Percentiles rank a stretch among this genome's conserved stretches.
Evolutionary conservation across 92 coral and sea anemone species (phyloP).

Genomic region (Palythoa caribaeorum): DNA sequence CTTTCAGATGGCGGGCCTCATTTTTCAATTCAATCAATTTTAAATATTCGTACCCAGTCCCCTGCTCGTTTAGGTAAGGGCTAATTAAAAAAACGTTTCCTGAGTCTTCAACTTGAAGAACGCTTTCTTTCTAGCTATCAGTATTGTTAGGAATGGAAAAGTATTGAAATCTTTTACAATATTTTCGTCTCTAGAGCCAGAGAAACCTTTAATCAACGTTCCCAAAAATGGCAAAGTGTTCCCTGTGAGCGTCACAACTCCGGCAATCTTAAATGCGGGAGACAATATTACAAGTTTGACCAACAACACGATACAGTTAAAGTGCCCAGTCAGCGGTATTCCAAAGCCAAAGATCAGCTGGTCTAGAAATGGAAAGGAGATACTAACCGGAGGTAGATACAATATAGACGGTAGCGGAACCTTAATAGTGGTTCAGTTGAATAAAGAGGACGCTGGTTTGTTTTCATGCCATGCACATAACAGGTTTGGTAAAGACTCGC

Average conservation of each 20-base stretch:
- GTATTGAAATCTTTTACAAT: not conserved
- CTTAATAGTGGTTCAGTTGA: not conserved
- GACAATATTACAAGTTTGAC: constrained; percentile 22
- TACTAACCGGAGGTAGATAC: constrained; percentile 4
- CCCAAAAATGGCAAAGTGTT: constrained; percentile 23
- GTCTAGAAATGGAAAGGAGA: constrained; percentile 33
- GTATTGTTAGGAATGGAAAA: too few relatives aligned
- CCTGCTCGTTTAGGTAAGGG: too few relatives aligned
- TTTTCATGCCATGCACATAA: constrained; percentile 22
- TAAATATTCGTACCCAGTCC: too few relatives aligned
- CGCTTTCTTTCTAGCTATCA: too few relatives aligned
- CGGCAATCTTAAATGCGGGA: constrained; percentile 10
- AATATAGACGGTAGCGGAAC: constrained; percentile 20
- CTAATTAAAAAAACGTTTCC: too few relatives aligned
- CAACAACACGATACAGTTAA: constrained; percentile 23
- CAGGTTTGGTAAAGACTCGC: constrained; percentile 34
- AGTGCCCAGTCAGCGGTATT: constrained; percentile 30
- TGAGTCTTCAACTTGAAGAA: too few relatives aligned
- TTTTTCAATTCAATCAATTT: too few relatives aligned
- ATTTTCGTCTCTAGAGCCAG: not conserved
- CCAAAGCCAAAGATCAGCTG: constrained; percentile 30
- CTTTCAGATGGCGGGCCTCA: too few relatives aligned
- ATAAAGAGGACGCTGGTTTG: constrained; percentile 10
- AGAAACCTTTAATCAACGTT: constrained; percentile 17
- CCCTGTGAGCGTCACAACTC: constrained; percentile 18